These are phyloP conservation scores for Saccostrea cuccullata DNA, from an alignment of 1,140 invertebrate genomes.

Conservation along the genomic window DNA sequence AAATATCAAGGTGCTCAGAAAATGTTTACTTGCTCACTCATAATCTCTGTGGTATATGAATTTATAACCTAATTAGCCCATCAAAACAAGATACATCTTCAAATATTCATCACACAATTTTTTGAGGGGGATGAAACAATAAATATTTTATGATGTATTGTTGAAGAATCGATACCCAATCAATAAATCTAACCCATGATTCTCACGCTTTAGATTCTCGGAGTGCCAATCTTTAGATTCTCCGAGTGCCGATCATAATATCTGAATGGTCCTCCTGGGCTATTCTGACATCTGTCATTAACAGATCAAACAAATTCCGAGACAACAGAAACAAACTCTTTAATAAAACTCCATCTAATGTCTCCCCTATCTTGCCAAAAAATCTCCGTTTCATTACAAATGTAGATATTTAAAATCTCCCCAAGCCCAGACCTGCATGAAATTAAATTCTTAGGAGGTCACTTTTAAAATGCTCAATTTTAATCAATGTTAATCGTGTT, in stretches of 20 bases:
- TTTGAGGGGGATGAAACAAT: not conserved
- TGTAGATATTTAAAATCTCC: slow-evolving; percentile 17
- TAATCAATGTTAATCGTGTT: not conserved
- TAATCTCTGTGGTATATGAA: too few relatives aligned
- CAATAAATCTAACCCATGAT: not conserved
- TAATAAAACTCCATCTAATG: not conserved
- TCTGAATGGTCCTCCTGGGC: not conserved
- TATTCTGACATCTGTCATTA: slow-evolving; percentile 12
- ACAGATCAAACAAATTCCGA: not conserved
- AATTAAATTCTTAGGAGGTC: not conserved
- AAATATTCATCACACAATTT: not conserved
- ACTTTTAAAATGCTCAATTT: not conserved
- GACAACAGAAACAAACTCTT: not conserved
- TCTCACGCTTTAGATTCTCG: not conserved
- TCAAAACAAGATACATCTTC: not conserved
- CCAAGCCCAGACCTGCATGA: not conserved
- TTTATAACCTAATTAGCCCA: too few relatives aligned
- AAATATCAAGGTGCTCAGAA: too few relatives aligned
- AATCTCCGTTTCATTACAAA: slow-evolving; percentile 18
- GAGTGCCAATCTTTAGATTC: not conserved
- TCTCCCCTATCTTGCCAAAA: slow-evolving; percentile 21
- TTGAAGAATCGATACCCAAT: not conserved
- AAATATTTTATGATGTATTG: not conserved
- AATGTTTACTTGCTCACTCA: too few relatives aligned
- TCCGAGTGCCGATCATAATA: not conserved